Evolutionary conservation across 2,888 invertebrate genomes (phyloP).

Genomic region (Xanthia togata): DNA sequence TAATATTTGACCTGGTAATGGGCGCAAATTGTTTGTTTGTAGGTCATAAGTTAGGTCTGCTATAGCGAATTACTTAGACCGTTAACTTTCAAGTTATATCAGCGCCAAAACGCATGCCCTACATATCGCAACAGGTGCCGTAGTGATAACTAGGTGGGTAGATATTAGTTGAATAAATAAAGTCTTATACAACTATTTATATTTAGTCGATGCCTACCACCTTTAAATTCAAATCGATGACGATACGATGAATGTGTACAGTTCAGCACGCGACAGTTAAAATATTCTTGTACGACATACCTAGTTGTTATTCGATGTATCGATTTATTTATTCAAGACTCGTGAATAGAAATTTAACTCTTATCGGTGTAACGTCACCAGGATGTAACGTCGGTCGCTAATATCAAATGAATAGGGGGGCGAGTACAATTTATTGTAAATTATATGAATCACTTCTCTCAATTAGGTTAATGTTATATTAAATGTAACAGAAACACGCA

Average conservation of each 20-base stretch:
- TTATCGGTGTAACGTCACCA: constrained; percentile 40
- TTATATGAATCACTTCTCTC: constrained; percentile 19
- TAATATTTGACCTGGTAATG: neutral
- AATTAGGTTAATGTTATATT: constrained; percentile 23
- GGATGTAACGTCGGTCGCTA: constrained; percentile 25
- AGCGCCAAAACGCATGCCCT: constrained; percentile 51
- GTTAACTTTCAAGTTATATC: constrained; percentile 34
- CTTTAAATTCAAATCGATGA: constrained; percentile 18
- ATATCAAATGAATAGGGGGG: constrained; percentile 14
- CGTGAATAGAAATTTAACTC: constrained; percentile 38
- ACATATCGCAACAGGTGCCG: constrained; percentile 40
- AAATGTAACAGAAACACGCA: neutral
- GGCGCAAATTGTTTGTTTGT: constrained; percentile 12
- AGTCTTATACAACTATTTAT: constrained; percentile 4
- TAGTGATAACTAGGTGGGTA: constrained; percentile 19
- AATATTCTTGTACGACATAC: constrained; percentile 1
- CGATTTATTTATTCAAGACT: constrained; percentile 33
- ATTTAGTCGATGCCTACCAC: neutral
- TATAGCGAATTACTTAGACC: constrained; percentile 44
- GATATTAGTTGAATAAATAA: constrained; percentile 39
- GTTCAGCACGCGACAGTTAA: constrained; percentile 18
- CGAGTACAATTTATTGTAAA: constrained; percentile 14
- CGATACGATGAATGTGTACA: neutral
- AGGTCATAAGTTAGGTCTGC: constrained; percentile 24
- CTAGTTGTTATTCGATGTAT: constrained; percentile 17